Base-by-base conservation (phyloP, 2,797 vertebrate species). In the Tinamus major region DNA sequence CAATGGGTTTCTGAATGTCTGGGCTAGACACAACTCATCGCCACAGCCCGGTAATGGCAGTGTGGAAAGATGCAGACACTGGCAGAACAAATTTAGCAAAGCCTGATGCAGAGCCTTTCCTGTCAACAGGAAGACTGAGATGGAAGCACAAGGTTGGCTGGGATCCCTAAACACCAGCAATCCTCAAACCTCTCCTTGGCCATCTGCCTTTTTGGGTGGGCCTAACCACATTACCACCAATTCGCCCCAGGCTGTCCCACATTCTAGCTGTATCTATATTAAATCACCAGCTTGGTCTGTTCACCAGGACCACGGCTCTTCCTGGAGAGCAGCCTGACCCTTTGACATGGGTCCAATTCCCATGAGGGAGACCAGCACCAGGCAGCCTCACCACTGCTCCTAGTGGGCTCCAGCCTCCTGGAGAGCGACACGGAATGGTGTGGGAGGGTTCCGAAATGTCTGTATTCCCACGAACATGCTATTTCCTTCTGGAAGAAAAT, bases 241-340 rank as follows among this genome's bases (percentile, higher is more conserved):
- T 13, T 58, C 21, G 48, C 8, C 51, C 41, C 37, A 37, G 27
- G 4, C 12, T 5, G 5, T 24, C 65, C 62, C 37, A 1, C 7
- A 59, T 6, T 7, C 79, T 44, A 48, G 13, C 20, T 55, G 41
- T 44, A 2, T 13, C 35, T 62, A 0, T 31, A 1, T 33, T 42
- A 0, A 1, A 39, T 10, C 74, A 24, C 59, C 48, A 29, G 10
- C 17, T 19, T 49, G 14, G 18, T 5, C 53, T 20, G 0, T n/a
- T 51, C 5, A 0, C 31, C 1, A 1, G 74, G 27, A 11, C 56
- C 70, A 29, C 51, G 75, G 42, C 56, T 78, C 51, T n/a, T 81
- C 24, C 0, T 0, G 0, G 51, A 33, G 33, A 6, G 14, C 59
- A 72, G 2, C 69, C 33, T 24, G 27, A 44, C 42, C 65, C 61